Evolutionary conservation across 37 sponge, comb jelly and placozoan species (phyloP), one percentile per base, ranked within the genome.

Genomic region (Axinella damicornis): DNA sequence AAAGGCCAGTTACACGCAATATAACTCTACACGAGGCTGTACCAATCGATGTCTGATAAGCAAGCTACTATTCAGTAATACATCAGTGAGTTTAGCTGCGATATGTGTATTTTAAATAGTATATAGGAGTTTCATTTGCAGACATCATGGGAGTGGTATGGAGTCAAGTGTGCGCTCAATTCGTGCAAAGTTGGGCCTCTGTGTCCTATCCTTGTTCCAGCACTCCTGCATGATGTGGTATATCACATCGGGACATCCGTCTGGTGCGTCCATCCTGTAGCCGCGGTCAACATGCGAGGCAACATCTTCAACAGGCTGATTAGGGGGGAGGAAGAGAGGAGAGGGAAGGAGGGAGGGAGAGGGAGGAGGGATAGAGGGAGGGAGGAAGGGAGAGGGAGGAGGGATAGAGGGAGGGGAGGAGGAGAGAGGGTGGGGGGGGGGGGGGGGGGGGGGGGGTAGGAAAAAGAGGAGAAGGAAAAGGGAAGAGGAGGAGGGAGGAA

Each of bases 191-290:
- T 83, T 74, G 12, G 98, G 98, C 62, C 98, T 53, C 25, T 73
- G 73, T 16, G 41, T 78, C 14, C 91, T 89, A 18, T 90, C 84
- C 41, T 65, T 67, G 18, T 79, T 37, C 98, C 98, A 98, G 81
- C 98, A 98, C 0, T 79, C 69, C 36, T 24, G 69, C 98, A 98
- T 98, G 25, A 98, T 75, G 1, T 38, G 30, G 60, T 98, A 98
- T 41, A 98, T 84, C 40, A 65, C 54, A 56, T 78, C 84, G n/a
- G 98, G 95, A 54, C 98, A 98, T 19, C 80, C 85, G 11, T 98
- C 96, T 0, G 98, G 98, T 0, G 77, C 40, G 28, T 98, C 98
- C 94, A 95, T 95, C 38, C 98, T 64, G 34, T 95, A 87, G 34
- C 98, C 98, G 28, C 52, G 53, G 70, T 93, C 87, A 14, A 98